These are phyloP conservation scores for Cydia fagiglandana DNA, from an alignment of 1,140 invertebrate species.

Conservation along the genomic window DNA sequence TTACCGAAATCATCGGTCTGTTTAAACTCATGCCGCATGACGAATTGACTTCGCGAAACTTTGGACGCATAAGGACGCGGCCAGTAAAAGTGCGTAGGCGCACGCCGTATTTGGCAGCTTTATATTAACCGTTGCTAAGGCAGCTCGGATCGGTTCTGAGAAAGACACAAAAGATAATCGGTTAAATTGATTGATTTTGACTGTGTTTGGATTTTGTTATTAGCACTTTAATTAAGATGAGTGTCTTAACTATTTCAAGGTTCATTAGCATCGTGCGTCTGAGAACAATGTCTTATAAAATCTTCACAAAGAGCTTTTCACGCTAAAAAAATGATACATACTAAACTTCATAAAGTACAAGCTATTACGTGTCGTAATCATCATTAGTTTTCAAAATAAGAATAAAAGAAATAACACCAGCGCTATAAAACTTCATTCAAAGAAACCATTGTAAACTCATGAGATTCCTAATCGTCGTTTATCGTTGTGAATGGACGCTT, in stretches of 20 bases:
- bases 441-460: not conserved
- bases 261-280: not conserved
- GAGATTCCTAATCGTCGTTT: slow-evolving; percentile 11
- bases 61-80: slow-evolving; percentile 24
- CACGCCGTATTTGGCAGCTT: slow-evolving; percentile 8
- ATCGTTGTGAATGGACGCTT: slow-evolving; percentile 26
- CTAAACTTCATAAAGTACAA: too few species aligned
- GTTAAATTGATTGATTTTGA: slow-evolving; percentile 29
- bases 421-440: not conserved
- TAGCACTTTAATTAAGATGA: not conserved
- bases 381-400: too few species aligned
- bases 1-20: not conserved
- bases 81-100: slow-evolving; percentile 30
- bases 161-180: slow-evolving; percentile 24
- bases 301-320: not conserved
- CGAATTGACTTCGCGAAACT: slow-evolving; percentile 28
- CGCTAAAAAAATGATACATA: too few species aligned
- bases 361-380: too few species aligned
- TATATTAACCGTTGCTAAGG: slow-evolving; percentile 22
- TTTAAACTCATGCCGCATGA: slow-evolving; percentile 20
- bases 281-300: not conserved
- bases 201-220: slow-evolving; percentile 4
- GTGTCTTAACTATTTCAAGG: not conserved
- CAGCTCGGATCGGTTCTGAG: slow-evolving; percentile 8
- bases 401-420: not conserved